Conservation (phyloP, 2,888 invertebrate species). For the Caenorhabditis parvicauda region DNA sequence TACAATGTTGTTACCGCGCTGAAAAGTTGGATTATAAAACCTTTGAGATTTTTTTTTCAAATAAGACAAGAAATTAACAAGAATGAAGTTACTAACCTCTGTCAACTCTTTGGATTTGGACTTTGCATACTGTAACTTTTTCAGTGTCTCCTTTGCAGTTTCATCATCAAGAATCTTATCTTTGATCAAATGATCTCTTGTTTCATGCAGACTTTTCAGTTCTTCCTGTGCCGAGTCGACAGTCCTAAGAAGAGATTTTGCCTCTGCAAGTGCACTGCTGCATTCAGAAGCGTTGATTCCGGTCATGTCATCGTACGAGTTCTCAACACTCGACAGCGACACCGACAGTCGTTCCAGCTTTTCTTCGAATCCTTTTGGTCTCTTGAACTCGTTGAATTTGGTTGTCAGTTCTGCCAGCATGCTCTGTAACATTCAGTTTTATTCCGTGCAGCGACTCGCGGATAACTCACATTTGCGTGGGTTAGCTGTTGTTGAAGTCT, state of each 20-base stretch:
- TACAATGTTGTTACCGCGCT: constrained; percentile 36
- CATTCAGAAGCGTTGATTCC: constrained; percentile 39
- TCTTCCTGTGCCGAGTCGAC: constrained; percentile 24
- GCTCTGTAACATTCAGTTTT: too few species aligned
- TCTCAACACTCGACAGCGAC: constrained; percentile 42
- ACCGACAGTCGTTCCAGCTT: constrained; percentile 30
- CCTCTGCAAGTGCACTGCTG: constrained; percentile 34
- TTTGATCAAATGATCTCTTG: constrained; percentile 18
- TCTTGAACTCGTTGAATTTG: constrained; percentile 50
- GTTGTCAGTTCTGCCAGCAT: constrained; percentile 28
- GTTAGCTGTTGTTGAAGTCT: too few species aligned
- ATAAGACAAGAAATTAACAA: too few species aligned
- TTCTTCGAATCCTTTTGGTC: constrained; percentile 50
- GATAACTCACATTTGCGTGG: constrained; percentile 37
- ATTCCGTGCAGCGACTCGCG: too few species aligned
- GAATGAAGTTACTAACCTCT: too few species aligned
- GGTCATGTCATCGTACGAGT: constrained; percentile 51
- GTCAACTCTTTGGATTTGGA: constrained; percentile 29
- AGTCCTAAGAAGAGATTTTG: constrained; percentile 18
- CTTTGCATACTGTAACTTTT: constrained; percentile 25
- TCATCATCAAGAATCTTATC: constrained; percentile 41
- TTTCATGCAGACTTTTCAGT: constrained; percentile 15
- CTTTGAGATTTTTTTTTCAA: not conserved
- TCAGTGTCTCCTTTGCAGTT: constrained; percentile 11
- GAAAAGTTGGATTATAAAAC: too few species aligned